Percentiles rank a stretch among this genome's conserved stretches.
Evolutionary conservation across 2,113 vertebrate species (phyloP).

Genomic region (Lichenostomus cassidix): DNA sequence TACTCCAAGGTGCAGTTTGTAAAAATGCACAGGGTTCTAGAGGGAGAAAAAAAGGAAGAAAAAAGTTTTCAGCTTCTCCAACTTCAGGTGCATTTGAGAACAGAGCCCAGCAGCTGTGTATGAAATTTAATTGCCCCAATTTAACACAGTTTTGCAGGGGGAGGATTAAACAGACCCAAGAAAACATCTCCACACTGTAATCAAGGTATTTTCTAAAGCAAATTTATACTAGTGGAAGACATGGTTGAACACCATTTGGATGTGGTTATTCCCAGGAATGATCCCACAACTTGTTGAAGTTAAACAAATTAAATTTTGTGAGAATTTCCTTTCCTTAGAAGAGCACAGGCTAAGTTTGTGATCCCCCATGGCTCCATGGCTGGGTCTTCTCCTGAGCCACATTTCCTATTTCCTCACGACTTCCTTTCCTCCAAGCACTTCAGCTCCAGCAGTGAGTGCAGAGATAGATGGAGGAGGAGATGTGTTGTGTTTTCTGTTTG

Average conservation of each 20-base stretch:
- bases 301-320: neutral
- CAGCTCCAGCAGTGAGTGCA: fast-evolving
- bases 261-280: neutral
- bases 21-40: neutral
- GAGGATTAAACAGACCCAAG: neutral
- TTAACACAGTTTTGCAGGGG: neutral
- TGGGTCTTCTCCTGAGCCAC: neutral
- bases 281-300: neutral
- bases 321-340: neutral
- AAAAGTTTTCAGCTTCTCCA: neutral
- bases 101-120: neutral
- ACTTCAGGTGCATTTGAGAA: neutral
- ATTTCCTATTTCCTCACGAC: neutral
- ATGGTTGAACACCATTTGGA: neutral
- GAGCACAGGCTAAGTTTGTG: neutral
- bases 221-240: neutral
- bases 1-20: neutral
- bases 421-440: neutral
- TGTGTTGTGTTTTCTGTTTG: neutral
- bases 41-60: neutral
- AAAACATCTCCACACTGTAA: neutral
- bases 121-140: neutral
- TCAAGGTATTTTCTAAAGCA: neutral
- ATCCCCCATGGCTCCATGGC: too few species aligned
- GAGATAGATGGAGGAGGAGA: neutral